These are phyloP conservation scores for Malurus leucopterus DNA, from an alignment of 2,797 vertebrate species.

Conservation along the genomic window DNA sequence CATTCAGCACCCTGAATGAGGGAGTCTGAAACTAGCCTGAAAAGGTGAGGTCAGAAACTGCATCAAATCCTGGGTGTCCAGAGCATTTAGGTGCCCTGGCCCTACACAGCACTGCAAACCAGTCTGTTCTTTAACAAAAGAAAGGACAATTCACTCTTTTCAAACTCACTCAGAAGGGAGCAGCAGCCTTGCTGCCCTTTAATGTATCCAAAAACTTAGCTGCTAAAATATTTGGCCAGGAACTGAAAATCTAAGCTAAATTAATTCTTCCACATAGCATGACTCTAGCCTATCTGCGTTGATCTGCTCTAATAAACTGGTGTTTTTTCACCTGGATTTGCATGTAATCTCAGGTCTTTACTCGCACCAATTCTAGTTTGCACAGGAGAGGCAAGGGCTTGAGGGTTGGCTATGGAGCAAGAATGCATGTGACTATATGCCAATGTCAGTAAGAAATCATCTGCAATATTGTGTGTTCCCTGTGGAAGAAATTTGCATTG, in stretches of 20 bases:
- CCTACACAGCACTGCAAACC: neutral
- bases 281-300: neutral
- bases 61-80: neutral
- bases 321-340: neutral
- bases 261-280: neutral
- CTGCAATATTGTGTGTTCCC: neutral
- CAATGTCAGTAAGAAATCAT: fast-evolving
- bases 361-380: neutral
- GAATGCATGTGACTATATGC: neutral
- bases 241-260: neutral
- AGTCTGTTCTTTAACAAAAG: neutral
- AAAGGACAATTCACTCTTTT: neutral
- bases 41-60: neutral
- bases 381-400: neutral
- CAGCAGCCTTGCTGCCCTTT: neutral
- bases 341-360: fast-evolving
- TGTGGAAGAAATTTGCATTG: neutral
- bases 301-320: neutral
- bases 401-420: fast-evolving
- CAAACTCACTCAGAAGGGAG: neutral
- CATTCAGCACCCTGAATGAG: fast-evolving
- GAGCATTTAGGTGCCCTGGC: neutral
- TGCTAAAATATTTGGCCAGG: neutral
- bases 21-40: neutral
- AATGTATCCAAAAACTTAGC: neutral